Evolutionary conservation across 1,140 invertebrate genomes (phyloP).

Genomic region (Conus ventricosus): DNA sequence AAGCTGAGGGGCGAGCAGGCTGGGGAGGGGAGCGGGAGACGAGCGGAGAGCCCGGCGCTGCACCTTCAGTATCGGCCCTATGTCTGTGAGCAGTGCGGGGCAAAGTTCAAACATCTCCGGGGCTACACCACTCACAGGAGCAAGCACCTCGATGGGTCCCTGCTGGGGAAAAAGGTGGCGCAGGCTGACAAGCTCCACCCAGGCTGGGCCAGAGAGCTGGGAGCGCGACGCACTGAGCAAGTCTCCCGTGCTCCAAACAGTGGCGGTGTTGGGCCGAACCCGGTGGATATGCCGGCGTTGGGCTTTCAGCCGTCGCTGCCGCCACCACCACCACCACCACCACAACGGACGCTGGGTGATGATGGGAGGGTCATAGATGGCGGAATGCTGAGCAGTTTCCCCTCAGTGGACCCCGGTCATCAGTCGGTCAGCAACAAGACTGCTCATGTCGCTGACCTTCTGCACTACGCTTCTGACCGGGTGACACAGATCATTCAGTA

Average conservation of each 20-base stretch:
- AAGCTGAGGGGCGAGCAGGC: neutral
- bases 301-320: neutral
- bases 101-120: neutral
- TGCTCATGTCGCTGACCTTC: neutral
- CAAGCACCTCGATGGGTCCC: neutral
- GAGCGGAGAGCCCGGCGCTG: neutral
- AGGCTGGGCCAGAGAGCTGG: neutral
- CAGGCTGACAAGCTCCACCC: neutral
- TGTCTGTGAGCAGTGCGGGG: neutral
- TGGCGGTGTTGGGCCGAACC: too few relatives aligned
- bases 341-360: neutral
- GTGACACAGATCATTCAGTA: conserved; percentile 1
- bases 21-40: neutral
- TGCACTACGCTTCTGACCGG: neutral
- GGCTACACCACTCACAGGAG: neutral
- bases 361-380: neutral
- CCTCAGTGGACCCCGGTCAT: neutral
- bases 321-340: neutral
- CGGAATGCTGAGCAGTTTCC: too few relatives aligned
- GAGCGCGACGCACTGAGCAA: too few relatives aligned
- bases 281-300: neutral
- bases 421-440: neutral
- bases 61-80: conserved; percentile 16
- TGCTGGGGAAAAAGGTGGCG: neutral
- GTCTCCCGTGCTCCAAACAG: too few relatives aligned